These are phyloP conservation scores for Formica exsecta DNA, from an alignment of 1,140 invertebrate genomes.

Conservation along the genomic window DNA sequence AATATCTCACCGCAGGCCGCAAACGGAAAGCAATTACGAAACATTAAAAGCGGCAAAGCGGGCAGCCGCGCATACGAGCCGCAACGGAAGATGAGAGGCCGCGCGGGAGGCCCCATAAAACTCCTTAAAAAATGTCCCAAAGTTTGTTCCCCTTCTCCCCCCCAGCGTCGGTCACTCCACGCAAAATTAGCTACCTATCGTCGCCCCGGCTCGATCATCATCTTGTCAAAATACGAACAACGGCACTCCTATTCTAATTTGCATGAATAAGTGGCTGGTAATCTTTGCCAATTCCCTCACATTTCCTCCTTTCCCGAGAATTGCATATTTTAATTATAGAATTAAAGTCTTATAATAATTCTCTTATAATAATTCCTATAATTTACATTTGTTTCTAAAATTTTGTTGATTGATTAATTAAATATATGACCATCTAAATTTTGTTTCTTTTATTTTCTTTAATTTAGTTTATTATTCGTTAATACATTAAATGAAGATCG, in stretches of 20 bases:
- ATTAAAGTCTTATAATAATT: not conserved
- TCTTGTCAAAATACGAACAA: constrained; percentile 58
- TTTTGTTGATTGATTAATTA: constrained; percentile 7
- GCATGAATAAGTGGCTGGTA: constrained; percentile 13
- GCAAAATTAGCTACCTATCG: constrained; percentile 51
- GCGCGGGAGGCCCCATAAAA: constrained; percentile 32
- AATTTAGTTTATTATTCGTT: not conserved
- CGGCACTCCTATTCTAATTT: constrained; percentile 26
- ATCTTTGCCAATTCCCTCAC: not conserved
- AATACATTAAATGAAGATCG: constrained; percentile 22
- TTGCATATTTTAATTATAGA: constrained; percentile 14
- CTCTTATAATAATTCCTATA: not conserved
- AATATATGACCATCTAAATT: not conserved
- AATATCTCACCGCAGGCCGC: constrained; percentile 78
- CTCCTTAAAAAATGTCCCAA: constrained; percentile 61
- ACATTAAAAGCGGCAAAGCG: constrained; percentile 71
- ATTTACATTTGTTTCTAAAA: not conserved
- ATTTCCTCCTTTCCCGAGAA: not conserved
- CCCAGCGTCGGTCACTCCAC: not conserved
- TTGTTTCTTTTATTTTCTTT: not conserved
- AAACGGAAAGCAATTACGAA: constrained; percentile 78
- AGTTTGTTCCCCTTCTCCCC: not conserved
- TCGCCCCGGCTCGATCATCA: constrained; percentile 30
- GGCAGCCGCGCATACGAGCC: constrained; percentile 20
- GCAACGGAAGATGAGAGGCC: constrained; percentile 57